Evolutionary conservation across 53 echinoderm and acorn worm species (phyloP), one percentile per base, ranked within the genome.

Genomic region (Antedon mediterranea): DNA sequence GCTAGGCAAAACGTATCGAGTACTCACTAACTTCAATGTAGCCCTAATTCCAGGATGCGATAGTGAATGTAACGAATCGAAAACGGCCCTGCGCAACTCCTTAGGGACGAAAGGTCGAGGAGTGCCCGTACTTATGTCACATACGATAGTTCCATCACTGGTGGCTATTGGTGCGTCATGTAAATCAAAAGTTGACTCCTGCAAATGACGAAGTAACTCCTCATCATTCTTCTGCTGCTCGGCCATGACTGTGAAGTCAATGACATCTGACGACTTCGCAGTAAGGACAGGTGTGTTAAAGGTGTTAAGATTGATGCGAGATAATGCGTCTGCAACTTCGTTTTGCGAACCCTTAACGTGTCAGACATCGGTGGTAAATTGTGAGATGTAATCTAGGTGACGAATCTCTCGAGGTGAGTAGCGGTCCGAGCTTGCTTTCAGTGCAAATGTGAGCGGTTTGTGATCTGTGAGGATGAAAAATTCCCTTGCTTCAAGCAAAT

Each of bases 401-500:
- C 43, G 78, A 4, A 42, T 43, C 75, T 81, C 81, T 28, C 57
- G 4, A 0, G 81, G 81, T 28, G 81, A 81, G 34, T 81, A 74
- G 28, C 34, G 31, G 43, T 81, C 81, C 30, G 74, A 74, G 26
- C 30, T 74, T 1, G 43, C 2, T 11, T 34, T 27, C 27, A 81
- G 34, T 31, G 81, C 37, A 30, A 11, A 30, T 26, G 29, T 33
- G 0, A 81, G 42, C 13, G 81, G 81, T 74, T 76, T 85, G 11
- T 74, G 80, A 30, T 85, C 85, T 3, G 85, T 85, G 72, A 74
- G 79, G 0, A 74, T 26, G 0, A n/a, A 73, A 74, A 79, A 79
- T 13, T 73, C 0, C 28, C 79, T n/a, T 3, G 75, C 84, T 43
- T 84, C 81, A 0, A 85, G 34, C 1, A 81, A 31, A 33, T 85